Evolutionary conservation across 2,797 vertebrate species (phyloP), one percentile per base, ranked within the genome.

Genomic region (Pipistrellus pipistrellus): DNA sequence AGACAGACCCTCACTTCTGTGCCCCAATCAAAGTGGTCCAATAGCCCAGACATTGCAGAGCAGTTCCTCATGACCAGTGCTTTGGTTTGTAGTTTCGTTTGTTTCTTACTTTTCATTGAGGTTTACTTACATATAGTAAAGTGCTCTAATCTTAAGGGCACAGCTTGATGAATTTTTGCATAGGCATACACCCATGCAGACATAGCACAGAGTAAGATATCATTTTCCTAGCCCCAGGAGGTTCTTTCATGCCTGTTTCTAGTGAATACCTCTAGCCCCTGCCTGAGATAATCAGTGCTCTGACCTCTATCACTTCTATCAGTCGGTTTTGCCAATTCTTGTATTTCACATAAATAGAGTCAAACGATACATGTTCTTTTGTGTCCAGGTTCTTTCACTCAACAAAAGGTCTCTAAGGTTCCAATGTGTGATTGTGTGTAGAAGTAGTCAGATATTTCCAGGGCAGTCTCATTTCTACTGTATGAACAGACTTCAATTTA

Each of bases 321-420:
- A 10, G 55, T 59, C 59, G 10, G 55, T 59, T 59, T 59, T 59
- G 32, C 38, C 44, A 55, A 73, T 75, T 94, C 53, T 92, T 57
- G n/a, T 69, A 55, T 92, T 92, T 96, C 18, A 41, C 38, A 30
- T 62, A 59, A 59, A 59, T 59, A 27, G 55, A 59, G 55, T 59
- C 55, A 59, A 59, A 59, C 10, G 23, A 59, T 69, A 30, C n/a
- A 41, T 82, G 46, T 30, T 71, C 27, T 84, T 81, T 76, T 93
- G 59, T 71, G 62, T 81, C 68, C 6, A 46, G 25, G 13, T 38
- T 64, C 21, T 84, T 82, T 76, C n/a, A 35, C 32, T 91, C 66
- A 91, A 27, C 80, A 88, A 85, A 85, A 84, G 75, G 48, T 73
- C 25, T 59, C 59, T 80, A 77, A 77, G 44, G 21, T 64, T 72